Evolutionary conservation across 1,140 invertebrate species (phyloP).

Genomic region (Charaxes varanes): DNA sequence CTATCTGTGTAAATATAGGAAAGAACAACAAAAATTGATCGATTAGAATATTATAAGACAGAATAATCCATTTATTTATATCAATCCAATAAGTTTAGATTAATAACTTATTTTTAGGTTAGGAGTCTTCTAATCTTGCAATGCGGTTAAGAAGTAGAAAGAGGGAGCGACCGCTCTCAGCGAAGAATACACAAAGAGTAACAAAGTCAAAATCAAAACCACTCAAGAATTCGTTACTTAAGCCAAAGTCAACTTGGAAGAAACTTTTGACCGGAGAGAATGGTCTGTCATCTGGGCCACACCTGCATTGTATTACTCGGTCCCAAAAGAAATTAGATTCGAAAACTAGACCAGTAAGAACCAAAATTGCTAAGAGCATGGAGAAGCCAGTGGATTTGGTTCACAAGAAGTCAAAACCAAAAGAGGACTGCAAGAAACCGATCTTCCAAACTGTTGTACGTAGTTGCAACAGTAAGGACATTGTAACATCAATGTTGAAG

Average conservation of each 20-base stretch:
- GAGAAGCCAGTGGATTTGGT: constrained; percentile 43
- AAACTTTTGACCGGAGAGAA: constrained; percentile 48
- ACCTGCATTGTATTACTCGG: constrained; percentile 40
- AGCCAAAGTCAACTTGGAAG: constrained; percentile 39
- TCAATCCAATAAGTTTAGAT: not conserved
- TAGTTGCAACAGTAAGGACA: constrained; percentile 39
- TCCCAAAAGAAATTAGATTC: constrained; percentile 42
- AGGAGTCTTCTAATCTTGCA: constrained; percentile 44
- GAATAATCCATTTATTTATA: too few species aligned
- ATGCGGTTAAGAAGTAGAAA: constrained; percentile 68
- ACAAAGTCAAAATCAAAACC: constrained; percentile 38
- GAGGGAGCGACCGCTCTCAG: constrained; percentile 63
- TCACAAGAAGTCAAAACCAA: constrained; percentile 39
- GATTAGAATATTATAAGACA: too few species aligned
- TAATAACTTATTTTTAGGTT: constrained; percentile 32
- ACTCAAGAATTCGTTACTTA: constrained; percentile 29
- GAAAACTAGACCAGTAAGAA: constrained; percentile 55
- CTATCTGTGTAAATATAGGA: too few species aligned
- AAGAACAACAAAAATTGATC: too few species aligned
- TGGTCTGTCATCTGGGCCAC: constrained; percentile 30
- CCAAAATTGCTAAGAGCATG: constrained; percentile 48
- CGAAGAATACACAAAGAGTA: constrained; percentile 35
- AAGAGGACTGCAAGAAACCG: constrained; percentile 56
- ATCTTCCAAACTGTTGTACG: constrained; percentile 66
- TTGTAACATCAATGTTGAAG: constrained; percentile 41